A percentile compares a stretch with the other conserved stretches of the same genome.
These are phyloP conservation scores for Balaenoptera acutorostrata DNA, from an alignment of 2,113 vertebrate species.

Conservation along the genomic window DNA sequence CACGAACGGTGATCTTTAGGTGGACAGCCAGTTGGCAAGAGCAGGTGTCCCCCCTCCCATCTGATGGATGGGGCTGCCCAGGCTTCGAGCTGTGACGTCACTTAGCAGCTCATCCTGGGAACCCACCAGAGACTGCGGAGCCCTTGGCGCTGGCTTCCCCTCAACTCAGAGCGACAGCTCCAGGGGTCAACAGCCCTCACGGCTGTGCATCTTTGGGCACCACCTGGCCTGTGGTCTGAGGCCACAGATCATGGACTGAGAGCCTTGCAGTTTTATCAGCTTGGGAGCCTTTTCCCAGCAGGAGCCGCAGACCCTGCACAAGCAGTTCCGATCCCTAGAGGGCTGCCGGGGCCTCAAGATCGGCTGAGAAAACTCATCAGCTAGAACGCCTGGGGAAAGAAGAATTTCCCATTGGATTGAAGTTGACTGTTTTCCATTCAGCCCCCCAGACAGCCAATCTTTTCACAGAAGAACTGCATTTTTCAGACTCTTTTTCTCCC, in stretches of 20 bases:
- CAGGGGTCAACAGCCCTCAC: background rate
- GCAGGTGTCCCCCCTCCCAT: background rate
- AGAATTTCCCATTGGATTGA: background rate
- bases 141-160: background rate
- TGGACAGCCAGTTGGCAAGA: background rate
- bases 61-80: background rate
- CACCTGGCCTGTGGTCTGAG: background rate
- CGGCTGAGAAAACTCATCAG: background rate
- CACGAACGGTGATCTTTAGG: background rate
- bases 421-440: background rate
- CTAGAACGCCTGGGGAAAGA: background rate
- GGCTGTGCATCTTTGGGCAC: accelerated
- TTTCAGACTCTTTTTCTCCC: background rate
- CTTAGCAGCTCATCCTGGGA: background rate
- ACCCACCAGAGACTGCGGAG: background rate
- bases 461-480: background rate
- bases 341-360: accelerated
- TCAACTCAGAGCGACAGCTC: background rate
- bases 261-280: background rate
- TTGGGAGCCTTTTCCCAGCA: background rate
- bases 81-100: background rate
- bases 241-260: background rate
- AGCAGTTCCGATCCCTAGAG: background rate
- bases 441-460: background rate
- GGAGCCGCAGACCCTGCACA: background rate